These are phyloP conservation scores for Geotria australis DNA, from an alignment of 2,797 vertebrate genomes.

Conservation along the genomic window DNA sequence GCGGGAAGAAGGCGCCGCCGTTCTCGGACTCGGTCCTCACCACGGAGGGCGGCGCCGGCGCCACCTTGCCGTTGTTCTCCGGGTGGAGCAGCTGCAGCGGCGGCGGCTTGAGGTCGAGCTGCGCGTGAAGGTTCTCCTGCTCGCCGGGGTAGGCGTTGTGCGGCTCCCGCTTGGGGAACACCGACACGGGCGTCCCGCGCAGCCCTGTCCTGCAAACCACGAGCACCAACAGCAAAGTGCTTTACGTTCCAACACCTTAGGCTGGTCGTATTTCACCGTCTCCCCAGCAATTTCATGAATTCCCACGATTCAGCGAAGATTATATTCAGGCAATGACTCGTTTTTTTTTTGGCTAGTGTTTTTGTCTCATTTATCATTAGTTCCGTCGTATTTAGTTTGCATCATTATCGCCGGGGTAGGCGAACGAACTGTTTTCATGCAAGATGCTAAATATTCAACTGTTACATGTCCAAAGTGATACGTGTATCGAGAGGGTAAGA, in stretches of 20 bases:
- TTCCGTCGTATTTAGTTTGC: too few relatives aligned
- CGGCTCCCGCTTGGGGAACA: constrained; percentile 42
- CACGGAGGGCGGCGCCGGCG: neutral
- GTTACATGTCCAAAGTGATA: too few relatives aligned
- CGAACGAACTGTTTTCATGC: too few relatives aligned
- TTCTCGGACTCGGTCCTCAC: neutral
- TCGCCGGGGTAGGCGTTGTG: too few relatives aligned
- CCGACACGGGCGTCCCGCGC: constrained; percentile 51
- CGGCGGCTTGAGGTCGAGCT: neutral
- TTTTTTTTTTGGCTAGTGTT: too few relatives aligned
- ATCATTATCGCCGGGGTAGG: too few relatives aligned
- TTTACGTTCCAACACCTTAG: neutral
- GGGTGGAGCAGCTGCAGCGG: neutral
- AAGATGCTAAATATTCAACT: too few relatives aligned
- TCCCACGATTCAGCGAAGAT: too few relatives aligned
- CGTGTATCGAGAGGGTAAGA: too few relatives aligned
- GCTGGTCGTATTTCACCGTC: neutral
- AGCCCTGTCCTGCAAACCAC: constrained; percentile 33
- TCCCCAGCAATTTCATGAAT: too few relatives aligned
- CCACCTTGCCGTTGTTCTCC: neutral
- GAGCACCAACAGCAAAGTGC: neutral
- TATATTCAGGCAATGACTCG: too few relatives aligned
- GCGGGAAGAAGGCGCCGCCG: constrained; percentile 11
- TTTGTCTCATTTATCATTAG: too few relatives aligned
- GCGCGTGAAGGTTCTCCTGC: neutral